A percentile compares a stretch with the other conserved stretches of the same genome.
Evolutionary conservation across 1,140 invertebrate species (phyloP).

Genomic region (Trypoxylus dichotomus): DNA sequence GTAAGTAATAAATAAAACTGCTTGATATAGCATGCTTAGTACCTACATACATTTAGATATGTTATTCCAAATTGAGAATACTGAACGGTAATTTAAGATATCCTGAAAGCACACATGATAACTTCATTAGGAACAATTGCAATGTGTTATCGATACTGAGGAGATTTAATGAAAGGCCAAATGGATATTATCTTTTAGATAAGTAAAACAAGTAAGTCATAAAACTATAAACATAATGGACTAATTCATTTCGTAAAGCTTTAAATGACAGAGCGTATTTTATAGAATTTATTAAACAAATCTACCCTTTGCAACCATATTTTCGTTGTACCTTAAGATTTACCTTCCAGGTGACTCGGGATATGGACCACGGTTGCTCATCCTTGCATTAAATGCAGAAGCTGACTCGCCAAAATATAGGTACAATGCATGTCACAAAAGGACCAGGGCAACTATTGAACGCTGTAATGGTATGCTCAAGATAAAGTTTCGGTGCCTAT

Average conservation of each 20-base stretch:
- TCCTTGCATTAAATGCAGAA: too few species aligned
- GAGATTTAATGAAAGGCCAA: not conserved
- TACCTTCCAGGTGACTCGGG: too few species aligned
- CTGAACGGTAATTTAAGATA: not conserved
- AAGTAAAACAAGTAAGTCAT: not conserved
- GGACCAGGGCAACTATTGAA: not conserved
- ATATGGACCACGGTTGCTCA: too few species aligned
- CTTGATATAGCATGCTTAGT: not conserved
- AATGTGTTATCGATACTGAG: not conserved
- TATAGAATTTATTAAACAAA: too few species aligned
- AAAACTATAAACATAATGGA: not conserved
- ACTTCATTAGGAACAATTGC: too few species aligned
- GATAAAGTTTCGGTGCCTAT: not conserved
- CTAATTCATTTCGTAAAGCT: too few species aligned
- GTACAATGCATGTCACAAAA: not conserved
- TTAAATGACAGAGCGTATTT: too few species aligned
- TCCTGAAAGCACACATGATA: too few species aligned
- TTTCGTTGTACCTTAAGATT: too few species aligned
- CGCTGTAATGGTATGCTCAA: not conserved
- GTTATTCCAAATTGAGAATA: not conserved
- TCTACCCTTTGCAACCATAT: too few species aligned
- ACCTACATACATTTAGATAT: not conserved
- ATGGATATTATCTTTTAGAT: not conserved
- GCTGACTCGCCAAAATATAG: too few species aligned
- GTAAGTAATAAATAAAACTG: slow-evolving; percentile 30